Base-by-base conservation (phyloP, 1,140 invertebrate genomes). In the Procambarus clarkii region DNA sequence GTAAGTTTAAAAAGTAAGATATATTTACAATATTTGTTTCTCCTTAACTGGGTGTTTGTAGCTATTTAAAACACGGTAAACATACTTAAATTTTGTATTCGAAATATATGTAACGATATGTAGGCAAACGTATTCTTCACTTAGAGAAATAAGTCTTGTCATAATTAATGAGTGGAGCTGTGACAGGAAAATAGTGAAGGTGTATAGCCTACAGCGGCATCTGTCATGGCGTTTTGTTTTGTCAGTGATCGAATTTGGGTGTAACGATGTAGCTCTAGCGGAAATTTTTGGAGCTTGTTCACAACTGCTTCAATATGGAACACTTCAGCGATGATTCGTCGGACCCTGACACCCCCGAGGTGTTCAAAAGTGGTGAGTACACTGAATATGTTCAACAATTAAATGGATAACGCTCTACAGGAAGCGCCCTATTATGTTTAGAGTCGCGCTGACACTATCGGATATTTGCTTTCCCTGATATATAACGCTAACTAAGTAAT, bases 151-250 rank as follows among this genome's bases (percentile, higher is more conserved):
- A 54, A 54, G 8, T 8, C 1, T 54, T 3, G 8, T 9, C 8
- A 9, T 9, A 9, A 13, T 13, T 9, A 54, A 5, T 54, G 13
- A 13, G 13, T 8, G 13, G 50, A 54, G 2, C 0, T 13, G 8
- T 1, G 50, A 13, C 8, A 69, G 15, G 64, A 69, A 34, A 74
- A 74, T 74, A 74, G n/a, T 9, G 3, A 74, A 74, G 69, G 11
- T 74, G 69, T 34, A 21, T 0, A 7, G 5, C 69, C 69, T 24
- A 34, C 34, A 34, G 24, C n/a, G 69, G 69, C 69, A 74, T 74
- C 88, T 91, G 89, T 91, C 89, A 91, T 91, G 89, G 89, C 89
- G 89, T 91, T 69, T 91, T 85, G 89, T 91, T 91, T 79, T 87
- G 87, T 89, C 60, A 76, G 74, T 91, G 89, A 85, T 91, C 82